These are phyloP conservation scores for Pseudomugil tenellus DNA, from an alignment of 2,797 vertebrate species.

Conservation along the genomic window DNA sequence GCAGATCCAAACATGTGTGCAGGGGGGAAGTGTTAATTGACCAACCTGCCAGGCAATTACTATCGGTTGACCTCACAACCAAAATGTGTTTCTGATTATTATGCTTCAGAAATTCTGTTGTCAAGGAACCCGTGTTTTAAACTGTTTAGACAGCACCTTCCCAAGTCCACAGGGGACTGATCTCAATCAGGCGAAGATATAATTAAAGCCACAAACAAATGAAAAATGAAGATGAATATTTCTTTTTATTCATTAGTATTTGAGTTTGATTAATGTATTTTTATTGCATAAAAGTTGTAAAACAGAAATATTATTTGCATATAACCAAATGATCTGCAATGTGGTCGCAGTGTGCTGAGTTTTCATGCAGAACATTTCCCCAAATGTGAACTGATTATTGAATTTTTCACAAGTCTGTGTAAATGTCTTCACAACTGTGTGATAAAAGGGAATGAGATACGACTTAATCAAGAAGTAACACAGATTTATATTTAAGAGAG, in stretches of 20 bases:
- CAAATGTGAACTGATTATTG: conserved; percentile 61
- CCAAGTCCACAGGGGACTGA: conserved; percentile 52
- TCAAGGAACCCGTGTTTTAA: conserved; percentile 69
- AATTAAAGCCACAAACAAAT: conserved; percentile 66
- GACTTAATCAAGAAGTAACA: conserved; percentile 74
- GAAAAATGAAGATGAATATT: conserved; percentile 50
- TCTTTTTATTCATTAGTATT: conserved; percentile 30
- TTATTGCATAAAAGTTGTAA: conserved; percentile 44
- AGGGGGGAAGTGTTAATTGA: conserved; percentile 74
- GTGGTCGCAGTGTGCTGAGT: conserved; percentile 23
- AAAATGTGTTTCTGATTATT: conserved; percentile 77
- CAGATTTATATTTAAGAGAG: conserved; percentile 60
- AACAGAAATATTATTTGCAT: conserved; percentile 52
- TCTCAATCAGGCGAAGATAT: conserved; percentile 67
- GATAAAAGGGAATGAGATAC: conserved; percentile 77
- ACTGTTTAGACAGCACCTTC: conserved; percentile 72
- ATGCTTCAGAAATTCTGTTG: conserved; percentile 68
- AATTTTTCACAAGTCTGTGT: conserved; percentile 70
- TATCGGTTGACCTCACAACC: conserved; percentile 76
- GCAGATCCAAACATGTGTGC: conserved; percentile 63
- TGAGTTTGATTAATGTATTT: conserved; percentile 51
- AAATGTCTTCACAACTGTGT: conserved; percentile 70
- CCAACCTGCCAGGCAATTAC: conserved; percentile 76
- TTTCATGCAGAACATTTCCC: conserved; percentile 50
- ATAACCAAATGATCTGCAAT: conserved; percentile 40